Evolutionary conservation across 2,888 invertebrate genomes (phyloP).

Genomic region (Griposia aprilina): DNA sequence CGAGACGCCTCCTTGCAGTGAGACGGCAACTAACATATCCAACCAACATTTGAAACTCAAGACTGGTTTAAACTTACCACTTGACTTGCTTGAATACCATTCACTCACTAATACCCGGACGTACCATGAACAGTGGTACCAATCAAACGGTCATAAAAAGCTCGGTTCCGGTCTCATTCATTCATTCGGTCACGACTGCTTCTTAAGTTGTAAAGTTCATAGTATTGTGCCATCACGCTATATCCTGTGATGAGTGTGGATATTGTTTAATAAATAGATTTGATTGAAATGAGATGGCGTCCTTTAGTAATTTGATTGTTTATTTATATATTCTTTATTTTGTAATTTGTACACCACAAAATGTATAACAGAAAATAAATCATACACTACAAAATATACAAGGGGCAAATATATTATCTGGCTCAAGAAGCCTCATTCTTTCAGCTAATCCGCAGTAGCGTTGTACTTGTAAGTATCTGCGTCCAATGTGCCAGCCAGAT

Average conservation of each 20-base stretch:
- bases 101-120: conserved; percentile 49
- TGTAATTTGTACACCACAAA: too few relatives aligned
- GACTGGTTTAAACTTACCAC: background rate
- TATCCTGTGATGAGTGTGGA: conserved; percentile 27
- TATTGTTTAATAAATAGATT: conserved; percentile 3
- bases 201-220: conserved; percentile 55
- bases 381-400: too few relatives aligned
- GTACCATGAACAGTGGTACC: conserved; percentile 54
- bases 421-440: too few relatives aligned
- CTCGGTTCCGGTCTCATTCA: conserved; percentile 45
- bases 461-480: background rate
- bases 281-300: background rate
- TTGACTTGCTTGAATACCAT: conserved; percentile 29
- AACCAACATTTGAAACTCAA: background rate
- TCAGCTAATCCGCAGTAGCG: too few relatives aligned
- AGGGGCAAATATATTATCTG: too few relatives aligned
- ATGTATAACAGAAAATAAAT: too few relatives aligned
- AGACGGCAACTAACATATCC: background rate
- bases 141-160: conserved; percentile 59
- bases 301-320: background rate
- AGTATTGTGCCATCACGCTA: conserved; percentile 36
- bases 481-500: too few relatives aligned
- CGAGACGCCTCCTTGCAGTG: background rate
- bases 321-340: too few relatives aligned
- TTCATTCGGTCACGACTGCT: conserved; percentile 57